Conservation (phyloP, 2,113 vertebrate species). For the Synodontis membranacea region DNA sequence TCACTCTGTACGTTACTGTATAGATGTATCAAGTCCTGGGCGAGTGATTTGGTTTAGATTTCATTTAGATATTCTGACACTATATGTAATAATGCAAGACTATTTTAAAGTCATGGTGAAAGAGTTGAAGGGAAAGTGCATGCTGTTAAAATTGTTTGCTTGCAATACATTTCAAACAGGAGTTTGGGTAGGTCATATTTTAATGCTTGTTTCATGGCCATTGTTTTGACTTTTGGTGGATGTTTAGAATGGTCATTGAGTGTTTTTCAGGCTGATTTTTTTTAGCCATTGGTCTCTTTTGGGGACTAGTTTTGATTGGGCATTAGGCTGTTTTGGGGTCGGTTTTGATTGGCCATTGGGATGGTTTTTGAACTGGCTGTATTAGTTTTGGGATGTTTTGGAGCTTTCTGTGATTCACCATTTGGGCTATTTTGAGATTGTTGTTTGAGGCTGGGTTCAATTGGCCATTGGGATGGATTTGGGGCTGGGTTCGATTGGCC, state of each 20-base stretch:
- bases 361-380: not conserved
- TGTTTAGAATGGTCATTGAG: not conserved
- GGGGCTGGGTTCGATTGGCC: not conserved
- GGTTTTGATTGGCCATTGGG: not conserved
- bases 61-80: not conserved
- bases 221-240: not conserved
- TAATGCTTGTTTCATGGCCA: not conserved
- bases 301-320: not conserved
- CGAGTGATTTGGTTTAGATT: not conserved
- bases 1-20: not conserved
- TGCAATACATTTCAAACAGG: no score
- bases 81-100: not conserved
- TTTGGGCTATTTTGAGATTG: not conserved
- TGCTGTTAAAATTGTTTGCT: not conserved
- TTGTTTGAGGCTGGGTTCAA: not conserved
- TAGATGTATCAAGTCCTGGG: not conserved
- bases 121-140: not conserved
- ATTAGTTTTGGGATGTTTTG: not conserved
- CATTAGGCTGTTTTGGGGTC: not conserved
- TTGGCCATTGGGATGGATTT: not conserved
- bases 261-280: not conserved
- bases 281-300: not conserved
- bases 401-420: not conserved
- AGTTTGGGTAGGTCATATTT: not conserved
- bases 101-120: not conserved